phyloP scores from a whole-genome alignment of 1,140 invertebrate genomes.

The Zophobas morio region DNA sequence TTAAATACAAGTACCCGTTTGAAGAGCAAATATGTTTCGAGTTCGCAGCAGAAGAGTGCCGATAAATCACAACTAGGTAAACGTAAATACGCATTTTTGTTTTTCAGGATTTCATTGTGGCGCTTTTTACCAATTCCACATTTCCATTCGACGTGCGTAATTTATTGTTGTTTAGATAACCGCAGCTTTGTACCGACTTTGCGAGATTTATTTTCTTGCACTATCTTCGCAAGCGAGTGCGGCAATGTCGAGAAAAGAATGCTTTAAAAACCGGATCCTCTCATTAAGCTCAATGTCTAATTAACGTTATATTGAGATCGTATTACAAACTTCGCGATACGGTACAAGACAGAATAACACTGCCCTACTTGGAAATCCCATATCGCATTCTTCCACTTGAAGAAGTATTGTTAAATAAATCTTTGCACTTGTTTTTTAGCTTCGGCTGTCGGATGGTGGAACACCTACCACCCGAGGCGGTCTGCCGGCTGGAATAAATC shows the following conservation, averaged over 20 bases:
- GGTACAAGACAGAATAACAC: slow-evolving; percentile 29
- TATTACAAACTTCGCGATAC: slow-evolving; percentile 35
- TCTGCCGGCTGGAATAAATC: slow-evolving; percentile 14
- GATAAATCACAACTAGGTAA: too few relatives aligned
- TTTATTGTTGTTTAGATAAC: slow-evolving; percentile 12
- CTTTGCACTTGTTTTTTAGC: slow-evolving; percentile 33
- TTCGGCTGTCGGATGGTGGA: slow-evolving; percentile 11
- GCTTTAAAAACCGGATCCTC: slow-evolving; percentile 36
- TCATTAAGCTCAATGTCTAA: slow-evolving; percentile 41
- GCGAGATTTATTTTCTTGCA: slow-evolving; percentile 21
- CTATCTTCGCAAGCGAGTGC: slow-evolving; percentile 11
- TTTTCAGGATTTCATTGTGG: background rate
- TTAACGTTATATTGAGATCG: slow-evolving; percentile 40
- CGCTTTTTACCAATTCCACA: background rate
- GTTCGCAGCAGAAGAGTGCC: too few relatives aligned
- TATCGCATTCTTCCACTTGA: slow-evolving; percentile 21
- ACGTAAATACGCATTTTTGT: background rate
- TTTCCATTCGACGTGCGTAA: background rate
- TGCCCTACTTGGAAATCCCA: slow-evolving; percentile 34
- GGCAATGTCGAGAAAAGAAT: slow-evolving; percentile 28
- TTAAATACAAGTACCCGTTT: too few relatives aligned
- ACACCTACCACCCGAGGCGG: slow-evolving; percentile 28
- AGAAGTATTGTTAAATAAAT: slow-evolving; percentile 40
- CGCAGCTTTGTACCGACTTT: slow-evolving; percentile 2
- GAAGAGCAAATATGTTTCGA: too few relatives aligned